These are phyloP conservation scores for Leucoraja ocellata DNA, from an alignment of 2,797 vertebrate species.

Conservation along the genomic window DNA sequence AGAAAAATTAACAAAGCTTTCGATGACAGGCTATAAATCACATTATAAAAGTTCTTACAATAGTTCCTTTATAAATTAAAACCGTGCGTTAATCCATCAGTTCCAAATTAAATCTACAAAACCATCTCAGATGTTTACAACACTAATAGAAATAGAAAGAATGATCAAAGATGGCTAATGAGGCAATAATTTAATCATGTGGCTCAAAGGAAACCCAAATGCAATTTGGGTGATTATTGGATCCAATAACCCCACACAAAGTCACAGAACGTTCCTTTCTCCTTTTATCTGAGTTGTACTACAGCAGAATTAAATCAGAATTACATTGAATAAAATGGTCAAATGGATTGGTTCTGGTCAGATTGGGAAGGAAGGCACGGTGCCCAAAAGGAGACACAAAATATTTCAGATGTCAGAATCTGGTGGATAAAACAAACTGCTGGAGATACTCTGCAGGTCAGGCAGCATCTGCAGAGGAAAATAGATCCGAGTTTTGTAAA, in stretches of 20 bases:
- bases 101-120: conserved; percentile 7
- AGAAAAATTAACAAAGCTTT: not conserved
- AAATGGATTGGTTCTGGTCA: not conserved
- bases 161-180: not conserved
- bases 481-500: too few species aligned
- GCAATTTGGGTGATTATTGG: not conserved
- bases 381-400: too few species aligned
- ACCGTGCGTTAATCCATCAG: not conserved
- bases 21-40: not conserved
- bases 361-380: not conserved
- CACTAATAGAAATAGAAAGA: not conserved
- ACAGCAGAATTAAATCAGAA: not conserved
- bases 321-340: not conserved
- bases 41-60: not conserved
- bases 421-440: too few species aligned
- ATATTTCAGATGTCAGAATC: too few species aligned
- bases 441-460: too few species aligned
- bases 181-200: not conserved
- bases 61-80: not conserved
- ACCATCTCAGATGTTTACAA: not conserved
- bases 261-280: not conserved
- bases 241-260: not conserved
- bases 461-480: too few species aligned
- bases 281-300: not conserved
- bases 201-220: not conserved